Conservation (phyloP, 2,888 invertebrate genomes). For the Eustalomyia histrio region DNA sequence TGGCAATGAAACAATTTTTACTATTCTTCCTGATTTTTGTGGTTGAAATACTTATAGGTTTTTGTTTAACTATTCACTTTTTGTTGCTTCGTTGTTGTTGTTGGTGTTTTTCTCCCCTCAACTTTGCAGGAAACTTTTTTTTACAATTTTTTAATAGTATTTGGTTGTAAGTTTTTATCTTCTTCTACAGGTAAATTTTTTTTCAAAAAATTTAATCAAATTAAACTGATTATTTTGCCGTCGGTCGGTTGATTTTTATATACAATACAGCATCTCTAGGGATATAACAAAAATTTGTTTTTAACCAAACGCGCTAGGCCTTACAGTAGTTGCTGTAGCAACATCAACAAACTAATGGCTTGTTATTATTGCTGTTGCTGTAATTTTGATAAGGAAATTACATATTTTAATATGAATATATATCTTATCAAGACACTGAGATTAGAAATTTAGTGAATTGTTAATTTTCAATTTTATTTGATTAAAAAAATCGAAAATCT, state of each 20-base stretch:
- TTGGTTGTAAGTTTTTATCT: background rate
- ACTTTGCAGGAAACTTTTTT: conserved; percentile 23
- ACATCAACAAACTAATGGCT: background rate
- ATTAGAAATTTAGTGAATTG: no score
- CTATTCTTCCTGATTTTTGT: conserved; percentile 43
- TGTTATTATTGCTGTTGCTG: background rate
- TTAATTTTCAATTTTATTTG: no score
- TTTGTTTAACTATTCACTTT: conserved; percentile 3
- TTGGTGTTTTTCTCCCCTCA: background rate
- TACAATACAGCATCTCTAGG: conserved; percentile 26
- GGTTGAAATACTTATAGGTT: conserved; percentile 32
- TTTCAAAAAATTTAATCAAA: conserved; percentile 25
- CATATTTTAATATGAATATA: background rate
- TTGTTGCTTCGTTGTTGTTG: no score
- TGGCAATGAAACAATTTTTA: conserved; percentile 38
- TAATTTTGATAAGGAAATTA: background rate
- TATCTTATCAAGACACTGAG: no score
- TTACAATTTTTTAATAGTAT: background rate
- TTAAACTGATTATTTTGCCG: conserved; percentile 42
- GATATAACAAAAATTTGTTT: background rate
- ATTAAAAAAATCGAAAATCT: no score
- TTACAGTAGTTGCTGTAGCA: background rate
- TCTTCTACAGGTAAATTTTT: conserved; percentile 33
- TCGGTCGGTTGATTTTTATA: background rate
- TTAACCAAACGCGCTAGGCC: conserved; percentile 11